phyloP scores from a whole-genome alignment of 2,797 vertebrate species.

The Myripristis jacobus region DNA sequence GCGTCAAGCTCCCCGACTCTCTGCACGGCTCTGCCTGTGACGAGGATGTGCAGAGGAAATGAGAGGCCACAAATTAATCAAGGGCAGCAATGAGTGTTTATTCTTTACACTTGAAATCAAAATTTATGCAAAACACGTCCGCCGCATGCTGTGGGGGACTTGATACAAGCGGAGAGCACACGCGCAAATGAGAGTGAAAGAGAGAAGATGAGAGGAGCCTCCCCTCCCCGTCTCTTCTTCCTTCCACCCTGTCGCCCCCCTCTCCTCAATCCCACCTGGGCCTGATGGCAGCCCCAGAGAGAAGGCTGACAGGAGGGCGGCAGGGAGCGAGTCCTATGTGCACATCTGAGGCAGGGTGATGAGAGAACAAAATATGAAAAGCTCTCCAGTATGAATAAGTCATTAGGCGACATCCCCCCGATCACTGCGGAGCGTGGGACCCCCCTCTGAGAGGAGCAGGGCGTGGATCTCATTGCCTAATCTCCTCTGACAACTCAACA shows the following conservation, averaged over 20 bases:
- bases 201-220: slow-evolving; percentile 6
- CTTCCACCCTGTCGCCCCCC: background rate
- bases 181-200: slow-evolving; percentile 1
- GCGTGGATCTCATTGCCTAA: slow-evolving; percentile 49
- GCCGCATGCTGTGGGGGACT: slow-evolving; percentile 53
- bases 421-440: slow-evolving; percentile 36
- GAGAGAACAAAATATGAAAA: slow-evolving; percentile 49
- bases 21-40: slow-evolving; percentile 27
- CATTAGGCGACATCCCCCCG: slow-evolving; percentile 44
- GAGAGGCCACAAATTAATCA: slow-evolving; percentile 70
- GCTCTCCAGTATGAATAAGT: slow-evolving; percentile 68
- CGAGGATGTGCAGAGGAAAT: slow-evolving; percentile 50
- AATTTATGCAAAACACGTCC: slow-evolving; percentile 66
- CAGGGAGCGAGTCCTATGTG: background rate
- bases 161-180: slow-evolving; percentile 38
- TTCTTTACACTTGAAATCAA: slow-evolving; percentile 62
- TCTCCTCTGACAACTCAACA: slow-evolving; percentile 49
- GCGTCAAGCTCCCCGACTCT: slow-evolving; percentile 23
- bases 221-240: slow-evolving; percentile 20
- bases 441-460: slow-evolving; percentile 53
- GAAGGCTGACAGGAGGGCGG: slow-evolving; percentile 6
- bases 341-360: slow-evolving; percentile 41
- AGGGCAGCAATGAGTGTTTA: slow-evolving; percentile 51
- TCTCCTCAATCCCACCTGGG: slow-evolving; percentile 16
- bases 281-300: slow-evolving; percentile 28